These are phyloP conservation scores for Scomberomorus guttatus DNA, from an alignment of 2,797 vertebrate genomes.

Conservation along the genomic window DNA sequence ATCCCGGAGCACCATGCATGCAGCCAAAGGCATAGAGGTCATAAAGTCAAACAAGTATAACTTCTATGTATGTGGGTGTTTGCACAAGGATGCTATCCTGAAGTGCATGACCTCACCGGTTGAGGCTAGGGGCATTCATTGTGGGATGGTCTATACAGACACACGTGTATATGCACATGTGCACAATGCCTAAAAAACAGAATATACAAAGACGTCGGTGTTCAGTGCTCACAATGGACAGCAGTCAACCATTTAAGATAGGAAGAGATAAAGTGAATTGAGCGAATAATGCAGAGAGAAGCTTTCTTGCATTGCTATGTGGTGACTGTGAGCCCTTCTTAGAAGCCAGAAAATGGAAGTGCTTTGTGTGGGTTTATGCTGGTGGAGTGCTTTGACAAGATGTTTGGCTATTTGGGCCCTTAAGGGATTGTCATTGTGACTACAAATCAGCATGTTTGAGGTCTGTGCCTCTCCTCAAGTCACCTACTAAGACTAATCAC, in stretches of 20 bases:
- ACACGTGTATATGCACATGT: neutral
- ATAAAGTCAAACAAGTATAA: slow-evolving; percentile 17
- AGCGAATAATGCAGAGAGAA: slow-evolving; percentile 42
- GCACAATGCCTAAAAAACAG: slow-evolving; percentile 17
- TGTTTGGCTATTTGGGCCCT: slow-evolving; percentile 54
- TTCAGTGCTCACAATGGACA: slow-evolving; percentile 42
- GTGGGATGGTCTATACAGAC: slow-evolving; percentile 10
- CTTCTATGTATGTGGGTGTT: neutral
- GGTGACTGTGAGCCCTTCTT: slow-evolving; percentile 45
- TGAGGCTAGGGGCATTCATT: neutral
- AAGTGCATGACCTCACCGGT: slow-evolving; percentile 25
- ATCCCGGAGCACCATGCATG: slow-evolving; percentile 31
- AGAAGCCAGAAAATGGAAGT: slow-evolving; percentile 51
- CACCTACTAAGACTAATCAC: slow-evolving; percentile 30
- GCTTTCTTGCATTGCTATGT: slow-evolving; percentile 32
- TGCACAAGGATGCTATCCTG: slow-evolving; percentile 6
- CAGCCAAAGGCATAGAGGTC: slow-evolving; percentile 22
- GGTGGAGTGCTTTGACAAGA: slow-evolving; percentile 60
- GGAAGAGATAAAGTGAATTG: slow-evolving; percentile 43
- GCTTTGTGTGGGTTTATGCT: slow-evolving; percentile 59
- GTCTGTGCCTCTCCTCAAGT: slow-evolving; percentile 38
- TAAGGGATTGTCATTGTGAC: slow-evolving; percentile 57
- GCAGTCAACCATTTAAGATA: slow-evolving; percentile 40
- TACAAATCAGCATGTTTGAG: slow-evolving; percentile 56
- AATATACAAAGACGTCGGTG: slow-evolving; percentile 17